Evolutionary conservation across 2,888 invertebrate species (phyloP), one percentile per base, ranked within the genome.

Genomic region (Coelopa pilipes): DNA sequence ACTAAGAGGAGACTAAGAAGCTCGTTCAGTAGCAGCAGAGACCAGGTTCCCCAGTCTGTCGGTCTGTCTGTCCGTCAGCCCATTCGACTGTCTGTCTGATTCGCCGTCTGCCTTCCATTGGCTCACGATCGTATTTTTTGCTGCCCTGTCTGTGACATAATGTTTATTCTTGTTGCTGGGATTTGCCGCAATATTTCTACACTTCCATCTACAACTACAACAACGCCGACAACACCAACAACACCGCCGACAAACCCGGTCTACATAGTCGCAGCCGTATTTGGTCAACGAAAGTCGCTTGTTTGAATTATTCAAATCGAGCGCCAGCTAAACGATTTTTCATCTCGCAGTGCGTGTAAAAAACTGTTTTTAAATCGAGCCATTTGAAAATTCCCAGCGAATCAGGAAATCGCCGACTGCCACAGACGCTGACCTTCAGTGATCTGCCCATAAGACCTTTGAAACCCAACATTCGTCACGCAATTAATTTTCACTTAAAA

Each of bases 131-230:
- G 34, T 34, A 34, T 4, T 34, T 34, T 60, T 13, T 53, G 3
- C 62, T 62, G 19, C 24, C 15, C 3, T 34, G n/a, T 13, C 21
- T 49, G n/a, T 65, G 63, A 65, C 63, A 65, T 65, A 65, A 47
- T 65, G 46, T 65, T 13, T 65, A 17, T 47, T 47, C 63, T 65
- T 34, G 63, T 65, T 65, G 45, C 45, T 62, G 19, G 9, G 34
- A 34, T 34, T 34, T 34, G 34, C 34, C 34, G 34, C 34, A 62
- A 34, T 15, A 24, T 62, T 62, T 62, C 62, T 62, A 62, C 62
- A 34, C 57, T 59, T 59, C 45, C 24, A 24, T 62, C n/a, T 62
- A 17, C 24, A 62, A 34, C 34, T 4, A 34, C 2, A 34, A 4
- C 34, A 7, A 34, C 34, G 7, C 2, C 34, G 7, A 34, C 34